Base-by-base conservation (phyloP, 2,113 vertebrate genomes). In the Malurus elegans region DNA sequence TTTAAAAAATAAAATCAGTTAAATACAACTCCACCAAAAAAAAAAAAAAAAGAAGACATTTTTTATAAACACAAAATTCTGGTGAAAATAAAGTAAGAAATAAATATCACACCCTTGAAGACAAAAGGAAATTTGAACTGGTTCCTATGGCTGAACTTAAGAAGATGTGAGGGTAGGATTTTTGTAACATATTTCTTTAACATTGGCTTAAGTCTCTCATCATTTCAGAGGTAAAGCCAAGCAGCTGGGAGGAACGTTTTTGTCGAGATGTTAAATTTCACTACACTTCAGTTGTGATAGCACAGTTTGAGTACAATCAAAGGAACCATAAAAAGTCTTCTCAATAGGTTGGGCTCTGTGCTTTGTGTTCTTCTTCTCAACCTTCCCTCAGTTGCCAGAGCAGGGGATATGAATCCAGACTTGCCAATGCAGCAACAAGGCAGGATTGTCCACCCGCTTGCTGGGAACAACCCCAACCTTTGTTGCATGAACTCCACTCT, bases 321-420 rank as follows among this genome's bases (percentile, higher is more conserved):
- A 97, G 96, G 95, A 97, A 97, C 95, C 96, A 78, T 81, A 91
- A 90, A 96, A 73, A 80, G 85, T 97, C 95, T 94, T 79, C 94
- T 95, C 62, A 81, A 92, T 93, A 95, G 96, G 83, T 71, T 70
- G 87, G 95, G 85, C 90, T 97, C 97, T 98, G 97, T 97, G 97
- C 97, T 97, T 97, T 95, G 94, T 96, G 93, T 91, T 90, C 70
- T 87, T 97, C 96, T 96, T 97, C 96, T 97, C 86, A 94, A 91
- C 91, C 93, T 97, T 97, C 96, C 94, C 97, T 97, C 92, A 34
- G 94, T 92, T 81, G 88, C 92, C 91, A 89, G 80, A 96, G 94
- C 26, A 92, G 90, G 66, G 82, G 76, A 70, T 92, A 80, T 56
- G 64, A 81, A 95, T 97, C 93, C 94, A 88, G 85, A 45, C 78